Evolutionary conservation across 92 coral and sea anemone species (phyloP), one percentile per base, ranked within the genome.

Genomic region (Epizoanthus stellaris): DNA sequence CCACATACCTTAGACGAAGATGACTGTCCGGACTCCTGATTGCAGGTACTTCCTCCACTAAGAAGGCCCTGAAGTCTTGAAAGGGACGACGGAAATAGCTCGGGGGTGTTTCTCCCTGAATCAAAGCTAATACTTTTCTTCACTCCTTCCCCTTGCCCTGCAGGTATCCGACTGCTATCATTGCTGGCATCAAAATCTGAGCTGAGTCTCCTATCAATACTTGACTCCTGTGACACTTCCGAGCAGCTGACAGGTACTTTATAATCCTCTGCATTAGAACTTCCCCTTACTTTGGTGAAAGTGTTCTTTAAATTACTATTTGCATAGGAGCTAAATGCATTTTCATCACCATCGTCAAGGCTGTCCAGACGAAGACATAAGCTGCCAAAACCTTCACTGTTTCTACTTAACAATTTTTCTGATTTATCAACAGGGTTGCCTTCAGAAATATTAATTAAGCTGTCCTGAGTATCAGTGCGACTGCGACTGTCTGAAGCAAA

Each of bases 361-460:
- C 98, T 92, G 71, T 96, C 99, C 60, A 96, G 89, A 39, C 98
- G 88, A 12, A 96, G 97, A 39, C 91, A 80, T 61, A 94, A 91
- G 54, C 91, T 89, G 56, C 73, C 91, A 15, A 58, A 65, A 40
- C 76, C 89, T 14, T 59, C 80, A 70, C 75, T 93, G 38, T 77
- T 88, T 9, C 57, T 85, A 49, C 79, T 85, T 11, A 19, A 5
- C 11, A 23, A 60, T 49, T 70, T 75, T 40, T 39, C 66, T 20
- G 80, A 71, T 5, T 75, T 69, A 52, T 52, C 56, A 52, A 11
- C 56, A 25, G 52, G 54, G n/a, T 11, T 62, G 40, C 57, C 70
- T 20, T 88, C 91, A 19, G 69, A 68, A 47, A 66, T 75, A 19
- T 25, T 62, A 12, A 14, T 49, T 52, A 88, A 68, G 65, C 86